Conservation (phyloP, 2,113 vertebrate species). For the Syrrhaptes paradoxus region DNA sequence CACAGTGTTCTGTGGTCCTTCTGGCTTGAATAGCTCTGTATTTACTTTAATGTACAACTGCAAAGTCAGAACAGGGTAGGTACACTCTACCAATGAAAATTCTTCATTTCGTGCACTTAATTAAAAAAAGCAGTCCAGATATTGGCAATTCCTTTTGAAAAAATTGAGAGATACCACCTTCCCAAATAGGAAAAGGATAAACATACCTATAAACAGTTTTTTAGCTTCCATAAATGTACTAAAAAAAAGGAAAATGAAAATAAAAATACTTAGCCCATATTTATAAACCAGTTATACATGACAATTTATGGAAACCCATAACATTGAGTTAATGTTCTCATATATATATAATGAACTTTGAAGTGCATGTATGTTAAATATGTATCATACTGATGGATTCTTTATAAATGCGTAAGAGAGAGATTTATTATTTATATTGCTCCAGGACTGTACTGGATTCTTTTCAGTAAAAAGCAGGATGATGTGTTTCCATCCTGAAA, state of each 20-base stretch:
- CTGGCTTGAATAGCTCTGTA: neutral
- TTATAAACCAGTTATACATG: neutral
- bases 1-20: neutral
- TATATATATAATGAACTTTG: constrained; percentile 40
- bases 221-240: neutral
- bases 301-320: neutral
- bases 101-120: neutral
- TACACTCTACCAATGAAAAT: neutral
- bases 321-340: constrained; percentile 12
- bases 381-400: constrained; percentile 11
- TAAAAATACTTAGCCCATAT: neutral
- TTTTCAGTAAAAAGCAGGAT: neutral
- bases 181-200: neutral
- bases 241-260: neutral
- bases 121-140: neutral
- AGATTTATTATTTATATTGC: constrained; percentile 55
- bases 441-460: neutral
- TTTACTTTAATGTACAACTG: neutral
- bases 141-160: neutral
- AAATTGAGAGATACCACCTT: neutral
- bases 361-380: constrained; percentile 56
- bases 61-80: neutral
- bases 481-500: neutral
- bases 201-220: neutral
- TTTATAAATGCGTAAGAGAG: constrained; percentile 24